Percentiles rank a stretch among this genome's conserved stretches.
Conservation (phyloP, 2,113 vertebrate species). For the Anguilla rostrata region DNA sequence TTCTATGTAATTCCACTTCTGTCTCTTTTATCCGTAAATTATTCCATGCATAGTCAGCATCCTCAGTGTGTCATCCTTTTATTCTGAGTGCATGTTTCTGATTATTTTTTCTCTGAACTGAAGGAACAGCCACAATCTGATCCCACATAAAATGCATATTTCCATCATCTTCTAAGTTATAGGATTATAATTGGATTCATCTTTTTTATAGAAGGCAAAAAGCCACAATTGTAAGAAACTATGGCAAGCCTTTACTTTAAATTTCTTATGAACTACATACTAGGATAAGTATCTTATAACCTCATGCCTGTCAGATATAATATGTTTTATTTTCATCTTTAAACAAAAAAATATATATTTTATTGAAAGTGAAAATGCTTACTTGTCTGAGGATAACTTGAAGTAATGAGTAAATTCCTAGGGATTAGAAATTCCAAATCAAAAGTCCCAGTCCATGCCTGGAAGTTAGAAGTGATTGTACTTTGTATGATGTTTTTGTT, state of each 20-base stretch:
- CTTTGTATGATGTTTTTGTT: background rate
- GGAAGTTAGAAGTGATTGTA: background rate
- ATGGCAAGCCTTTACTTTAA: constrained; percentile 3
- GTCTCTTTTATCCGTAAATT: background rate
- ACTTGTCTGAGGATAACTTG: background rate
- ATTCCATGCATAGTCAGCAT: too few species aligned
- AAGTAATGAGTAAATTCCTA: background rate
- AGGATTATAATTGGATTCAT: constrained; percentile 21
- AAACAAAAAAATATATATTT: background rate
- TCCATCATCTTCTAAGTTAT: constrained; percentile 3
- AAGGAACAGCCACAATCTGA: constrained; percentile 10
- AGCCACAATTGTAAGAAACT: constrained; percentile 8
- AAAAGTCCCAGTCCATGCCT: background rate
- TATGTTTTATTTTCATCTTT: background rate
- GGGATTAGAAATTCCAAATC: background rate
- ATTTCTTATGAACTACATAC: background rate
- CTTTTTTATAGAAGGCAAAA: constrained; percentile 11
- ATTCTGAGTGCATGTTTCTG: constrained; percentile 2
- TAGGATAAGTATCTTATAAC: background rate
- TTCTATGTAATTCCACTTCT: constrained; percentile 4
- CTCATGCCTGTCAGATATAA: constrained; percentile 32
- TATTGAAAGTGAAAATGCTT: background rate
- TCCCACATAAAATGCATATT: constrained; percentile 17
- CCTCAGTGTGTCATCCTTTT: background rate
- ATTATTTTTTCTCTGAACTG: background rate